Conservation (phyloP, 2,888 invertebrate species). For the Phortica okadai region DNA sequence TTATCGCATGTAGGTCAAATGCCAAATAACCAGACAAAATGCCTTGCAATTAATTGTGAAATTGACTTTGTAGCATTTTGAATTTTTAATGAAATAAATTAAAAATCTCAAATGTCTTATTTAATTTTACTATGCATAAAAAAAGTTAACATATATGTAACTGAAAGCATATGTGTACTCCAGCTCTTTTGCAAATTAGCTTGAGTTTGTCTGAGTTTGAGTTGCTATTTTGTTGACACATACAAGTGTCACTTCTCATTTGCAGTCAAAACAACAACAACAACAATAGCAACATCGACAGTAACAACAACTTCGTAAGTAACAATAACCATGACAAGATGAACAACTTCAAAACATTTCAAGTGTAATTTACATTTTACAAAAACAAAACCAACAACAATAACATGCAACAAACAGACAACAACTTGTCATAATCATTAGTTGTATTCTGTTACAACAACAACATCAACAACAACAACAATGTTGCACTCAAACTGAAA, state of each 20-base stretch:
- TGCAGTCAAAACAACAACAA: background rate
- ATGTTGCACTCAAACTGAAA: conserved; percentile 10
- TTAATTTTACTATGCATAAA: background rate
- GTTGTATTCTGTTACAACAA: conserved; percentile 16
- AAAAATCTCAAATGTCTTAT: too few species aligned
- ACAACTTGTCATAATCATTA: conserved; percentile 29
- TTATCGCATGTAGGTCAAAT: background rate
- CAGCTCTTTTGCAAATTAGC: conserved; percentile 36
- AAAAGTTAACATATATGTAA: background rate
- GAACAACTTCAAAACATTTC: conserved; percentile 45
- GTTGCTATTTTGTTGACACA: conserved; percentile 19
- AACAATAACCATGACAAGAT: conserved; percentile 24
- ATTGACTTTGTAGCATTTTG: background rate
- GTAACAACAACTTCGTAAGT: background rate
- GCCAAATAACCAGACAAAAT: background rate
- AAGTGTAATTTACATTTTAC: conserved; percentile 52
- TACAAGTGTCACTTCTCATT: conserved; percentile 23
- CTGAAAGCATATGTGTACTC: background rate
- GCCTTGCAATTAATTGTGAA: background rate
- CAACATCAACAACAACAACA: too few species aligned
- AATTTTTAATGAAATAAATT: too few species aligned
- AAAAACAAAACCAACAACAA: conserved; percentile 8
- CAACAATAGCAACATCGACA: conserved; percentile 10
- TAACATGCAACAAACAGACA: conserved; percentile 15
- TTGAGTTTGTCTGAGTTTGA: conserved; percentile 21